These are phyloP conservation scores for Phorcus lineatus DNA, from an alignment of 2,888 invertebrate species.

Conservation along the genomic window DNA sequence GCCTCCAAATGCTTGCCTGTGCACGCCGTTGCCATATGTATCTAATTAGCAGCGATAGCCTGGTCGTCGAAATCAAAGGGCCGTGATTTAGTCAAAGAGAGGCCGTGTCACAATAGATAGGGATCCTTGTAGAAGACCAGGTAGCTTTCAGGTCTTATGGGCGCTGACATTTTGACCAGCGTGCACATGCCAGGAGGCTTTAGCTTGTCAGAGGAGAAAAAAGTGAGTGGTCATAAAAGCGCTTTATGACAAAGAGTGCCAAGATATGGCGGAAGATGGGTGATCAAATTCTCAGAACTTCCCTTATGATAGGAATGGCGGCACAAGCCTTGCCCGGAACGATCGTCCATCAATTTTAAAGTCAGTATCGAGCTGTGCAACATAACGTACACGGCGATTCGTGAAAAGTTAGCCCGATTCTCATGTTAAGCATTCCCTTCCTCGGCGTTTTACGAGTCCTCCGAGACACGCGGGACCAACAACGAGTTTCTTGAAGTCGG, in stretches of 20 bases:
- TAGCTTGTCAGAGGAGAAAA: slow-evolving; percentile 1
- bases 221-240: background rate
- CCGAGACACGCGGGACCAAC: slow-evolving; percentile 7
- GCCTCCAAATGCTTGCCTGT: background rate
- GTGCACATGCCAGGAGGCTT: background rate
- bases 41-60: slow-evolving; percentile 18
- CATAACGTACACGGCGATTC: background rate
- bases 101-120: slow-evolving; percentile 12
- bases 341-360: slow-evolving; percentile 12
- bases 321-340: background rate
- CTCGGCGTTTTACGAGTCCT: background rate
- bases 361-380: background rate
- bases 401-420: slow-evolving; percentile 18
- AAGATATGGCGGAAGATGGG: no score
- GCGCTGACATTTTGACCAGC: background rate
- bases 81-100: slow-evolving; percentile 16
- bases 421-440: slow-evolving; percentile 15
- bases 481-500: background rate
- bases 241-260: slow-evolving; percentile 9
- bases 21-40: slow-evolving; percentile 14
- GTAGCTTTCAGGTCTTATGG: background rate
- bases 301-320: background rate
- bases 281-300: background rate
- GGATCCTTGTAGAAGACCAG: background rate
- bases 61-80: slow-evolving; percentile 3